Conservation (phyloP, 2,113 vertebrate genomes). For the Psilopsiagon aurifrons region DNA sequence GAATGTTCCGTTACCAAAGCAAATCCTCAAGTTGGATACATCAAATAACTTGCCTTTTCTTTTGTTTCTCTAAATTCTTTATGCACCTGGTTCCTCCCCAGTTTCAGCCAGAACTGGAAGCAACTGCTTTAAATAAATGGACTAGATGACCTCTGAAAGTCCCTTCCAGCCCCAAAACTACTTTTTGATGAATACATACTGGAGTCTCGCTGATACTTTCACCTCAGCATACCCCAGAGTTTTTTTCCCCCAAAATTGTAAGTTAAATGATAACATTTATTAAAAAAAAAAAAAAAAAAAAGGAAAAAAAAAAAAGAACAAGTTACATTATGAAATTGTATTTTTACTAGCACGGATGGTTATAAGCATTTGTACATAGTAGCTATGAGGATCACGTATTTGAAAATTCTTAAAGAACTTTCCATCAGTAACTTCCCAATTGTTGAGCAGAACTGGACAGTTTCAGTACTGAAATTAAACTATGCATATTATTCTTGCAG, state of each 20-base stretch:
- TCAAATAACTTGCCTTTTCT: not conserved
- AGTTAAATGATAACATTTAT: not conserved
- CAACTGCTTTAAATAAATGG: not conserved
- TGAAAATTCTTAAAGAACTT: not conserved
- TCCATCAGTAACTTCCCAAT: not conserved
- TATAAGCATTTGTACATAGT: not conserved
- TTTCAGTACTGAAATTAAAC: not conserved
- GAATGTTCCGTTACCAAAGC: not conserved
- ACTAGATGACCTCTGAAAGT: not conserved
- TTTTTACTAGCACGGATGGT: not conserved
- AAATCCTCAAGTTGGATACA: not conserved
- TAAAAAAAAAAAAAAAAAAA: not conserved
- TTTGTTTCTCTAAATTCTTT: not conserved
- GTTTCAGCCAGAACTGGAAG: not conserved
- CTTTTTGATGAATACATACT: not conserved
- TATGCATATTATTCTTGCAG: not conserved
- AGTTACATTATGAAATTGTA: not conserved
- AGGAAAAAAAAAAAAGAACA: not conserved
- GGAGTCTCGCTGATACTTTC: not conserved
- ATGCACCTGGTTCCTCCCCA: not conserved
- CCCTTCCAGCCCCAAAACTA: not conserved
- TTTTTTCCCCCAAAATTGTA: not conserved
- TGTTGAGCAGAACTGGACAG: not conserved
- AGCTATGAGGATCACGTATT: not conserved
- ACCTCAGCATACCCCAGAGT: not conserved